These are phyloP conservation scores for Epirrhoe tristata DNA, from an alignment of 2,888 invertebrate genomes.

Conservation along the genomic window DNA sequence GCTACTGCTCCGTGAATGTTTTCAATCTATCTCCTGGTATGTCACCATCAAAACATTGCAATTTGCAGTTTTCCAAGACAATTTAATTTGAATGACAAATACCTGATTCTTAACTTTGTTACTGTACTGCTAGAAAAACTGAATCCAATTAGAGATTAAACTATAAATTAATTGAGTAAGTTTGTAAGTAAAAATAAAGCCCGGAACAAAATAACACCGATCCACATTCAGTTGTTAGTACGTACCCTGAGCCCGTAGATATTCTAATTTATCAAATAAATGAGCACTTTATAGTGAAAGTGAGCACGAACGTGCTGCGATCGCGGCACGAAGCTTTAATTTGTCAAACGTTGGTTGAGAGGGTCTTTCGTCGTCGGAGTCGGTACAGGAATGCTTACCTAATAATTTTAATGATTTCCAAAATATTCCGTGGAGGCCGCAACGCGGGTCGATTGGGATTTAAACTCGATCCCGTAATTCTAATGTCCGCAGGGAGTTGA, in stretches of 20 bases:
- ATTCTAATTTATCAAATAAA: conserved; percentile 57
- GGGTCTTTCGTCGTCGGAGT: conserved; percentile 45
- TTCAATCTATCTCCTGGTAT: conserved; percentile 8
- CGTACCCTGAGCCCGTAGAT: conserved; percentile 28
- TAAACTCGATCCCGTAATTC: conserved; percentile 42
- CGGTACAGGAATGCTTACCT: conserved; percentile 33
- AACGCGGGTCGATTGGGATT: conserved; percentile 36
- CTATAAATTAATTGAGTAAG: not conserved
- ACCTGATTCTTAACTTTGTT: not conserved
- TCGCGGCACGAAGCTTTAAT: conserved; percentile 57
- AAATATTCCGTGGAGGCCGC: conserved; percentile 33
- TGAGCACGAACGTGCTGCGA: conserved; percentile 53
- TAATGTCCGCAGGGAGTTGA: conserved; percentile 43
- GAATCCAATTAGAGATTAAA: not conserved
- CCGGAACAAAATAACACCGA: conserved; percentile 21
- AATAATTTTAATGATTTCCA: conserved; percentile 37
- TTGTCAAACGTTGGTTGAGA: conserved; percentile 52
- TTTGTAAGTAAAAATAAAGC: not conserved
- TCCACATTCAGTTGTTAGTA: conserved; percentile 34
- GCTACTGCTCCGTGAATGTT: conserved; percentile 3
- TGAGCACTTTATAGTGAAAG: conserved; percentile 61
- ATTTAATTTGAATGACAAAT: not conserved
- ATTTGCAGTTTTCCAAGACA: not conserved
- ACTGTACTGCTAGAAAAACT: not conserved
- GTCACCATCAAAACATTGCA: not conserved